Evolutionary conservation across 2,888 invertebrate species (phyloP), one percentile per base, ranked within the genome.

Genomic region (Caenorhabditis sp.): DNA sequence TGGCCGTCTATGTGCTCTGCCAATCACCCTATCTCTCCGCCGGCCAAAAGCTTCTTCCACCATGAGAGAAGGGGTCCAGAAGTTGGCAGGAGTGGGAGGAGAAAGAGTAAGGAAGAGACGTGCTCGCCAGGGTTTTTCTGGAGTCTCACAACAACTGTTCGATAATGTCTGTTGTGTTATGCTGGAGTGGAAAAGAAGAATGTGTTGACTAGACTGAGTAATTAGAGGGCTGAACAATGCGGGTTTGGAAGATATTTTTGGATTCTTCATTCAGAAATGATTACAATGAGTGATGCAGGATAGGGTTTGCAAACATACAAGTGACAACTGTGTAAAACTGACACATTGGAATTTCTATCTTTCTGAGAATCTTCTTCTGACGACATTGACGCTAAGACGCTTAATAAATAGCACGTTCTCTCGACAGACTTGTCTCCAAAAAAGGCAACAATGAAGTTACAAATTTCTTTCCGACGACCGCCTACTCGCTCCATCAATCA

Each of bases 61-160:
- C 26, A 41, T 28, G 64, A 75, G 64, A 68, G 35, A 75, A 58
- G 26, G 26, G 66, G 75, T 47, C 58, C 66, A 58, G 58, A 59
- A 75, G 66, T 75, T 75, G 68, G 59, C 22, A 8, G 28, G 58
- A 47, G 24, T 10, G 56, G 38, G 10, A 58, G 68, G 22, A 58
- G 59, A 35, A 66, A 24, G 24, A 47, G 47, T 26, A 24, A 26
- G 26, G 22, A 64, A 28, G 54, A 74, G 44, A 61, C 54, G 31
- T 41, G 58, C 28, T 31, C 49, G 41, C 44, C 54, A 64, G 63
- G 63, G 54, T 56, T 74, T 75, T 73, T 66, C 49, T 24, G 24
- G 41, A 26, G 26, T 47, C 47, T 66, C 66, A 68, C 58, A 75
- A 68, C 75, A 75, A 66, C 66, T 75, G 75, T 75, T 75, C 56